phyloP scores from a whole-genome alignment of 1,140 invertebrate genomes.

The Drosophila gunungcola region DNA sequence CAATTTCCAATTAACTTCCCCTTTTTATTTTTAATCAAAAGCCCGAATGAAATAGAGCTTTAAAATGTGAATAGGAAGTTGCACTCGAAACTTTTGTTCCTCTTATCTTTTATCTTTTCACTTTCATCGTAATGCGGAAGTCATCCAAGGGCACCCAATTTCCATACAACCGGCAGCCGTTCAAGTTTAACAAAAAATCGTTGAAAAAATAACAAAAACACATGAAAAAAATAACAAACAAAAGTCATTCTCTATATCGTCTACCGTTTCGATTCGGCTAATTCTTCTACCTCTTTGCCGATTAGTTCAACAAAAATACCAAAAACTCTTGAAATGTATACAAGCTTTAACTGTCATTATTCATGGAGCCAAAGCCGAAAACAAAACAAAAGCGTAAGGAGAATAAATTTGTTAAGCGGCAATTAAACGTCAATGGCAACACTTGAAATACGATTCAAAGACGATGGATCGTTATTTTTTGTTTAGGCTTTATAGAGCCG shows the following conservation, averaged over 20 bases:
- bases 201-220: slow-evolving; percentile 13
- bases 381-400: slow-evolving; percentile 25
- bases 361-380: slow-evolving; percentile 10
- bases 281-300: neutral
- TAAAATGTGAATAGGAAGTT: slow-evolving; percentile 5
- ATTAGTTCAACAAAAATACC: slow-evolving; percentile 10
- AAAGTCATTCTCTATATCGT: slow-evolving; percentile 14
- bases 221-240: slow-evolving; percentile 12
- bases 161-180: slow-evolving; percentile 20
- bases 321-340: slow-evolving; percentile 24
- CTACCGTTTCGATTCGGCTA: slow-evolving; percentile 21
- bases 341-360: slow-evolving; percentile 31
- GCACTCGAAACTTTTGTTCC: neutral
- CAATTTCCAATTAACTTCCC: neutral
- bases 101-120: slow-evolving; percentile 23
- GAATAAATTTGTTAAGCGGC: slow-evolving; percentile 52
- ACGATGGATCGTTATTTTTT: slow-evolving; percentile 43
- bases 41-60: neutral
- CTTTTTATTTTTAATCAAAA: neutral
- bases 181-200: slow-evolving; percentile 2
- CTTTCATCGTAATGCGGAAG: slow-evolving; percentile 50
- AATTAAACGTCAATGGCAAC: slow-evolving; percentile 52
- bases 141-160: slow-evolving; percentile 32
- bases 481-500: slow-evolving; percentile 5
- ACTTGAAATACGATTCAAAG: slow-evolving; percentile 52